A percentile compares a stretch with the other conserved stretches of the same genome.
Evolutionary conservation across 2,797 vertebrate genomes (phyloP).

Genomic region (Gephyroberyx darwinii): DNA sequence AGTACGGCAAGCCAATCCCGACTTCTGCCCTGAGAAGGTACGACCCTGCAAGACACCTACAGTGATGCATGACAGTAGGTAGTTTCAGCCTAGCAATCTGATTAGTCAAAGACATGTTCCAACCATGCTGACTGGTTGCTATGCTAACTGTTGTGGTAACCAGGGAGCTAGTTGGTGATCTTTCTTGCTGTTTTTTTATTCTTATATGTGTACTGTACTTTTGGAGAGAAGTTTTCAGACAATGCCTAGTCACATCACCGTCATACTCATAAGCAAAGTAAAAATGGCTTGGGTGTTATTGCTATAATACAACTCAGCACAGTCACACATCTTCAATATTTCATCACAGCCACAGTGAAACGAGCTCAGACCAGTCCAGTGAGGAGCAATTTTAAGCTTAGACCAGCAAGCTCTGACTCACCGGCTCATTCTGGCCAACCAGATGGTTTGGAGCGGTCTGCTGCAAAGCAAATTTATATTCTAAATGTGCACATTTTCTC

Average conservation of each 20-base stretch:
- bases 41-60: conserved; percentile 46
- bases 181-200: too few species aligned
- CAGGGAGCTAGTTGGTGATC: too few species aligned
- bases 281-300: neutral
- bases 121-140: conserved; percentile 44
- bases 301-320: conserved; percentile 1
- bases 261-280: neutral
- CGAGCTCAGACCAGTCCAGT: neutral
- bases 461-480: neutral
- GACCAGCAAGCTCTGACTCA: conserved; percentile 4
- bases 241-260: too few species aligned
- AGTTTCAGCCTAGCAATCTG: conserved; percentile 45
- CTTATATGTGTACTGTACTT: too few species aligned
- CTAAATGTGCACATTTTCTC: too few species aligned
- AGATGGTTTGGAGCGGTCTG: neutral
- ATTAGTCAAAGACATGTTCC: conserved; percentile 50
- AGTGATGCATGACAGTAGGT: conserved; percentile 64
- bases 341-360: conserved; percentile 2
- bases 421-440: conserved; percentile 1
- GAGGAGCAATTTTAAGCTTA: neutral
- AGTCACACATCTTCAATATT: neutral
- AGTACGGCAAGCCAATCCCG: conserved; percentile 89
- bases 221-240: too few species aligned
- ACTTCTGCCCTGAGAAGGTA: conserved; percentile 97
- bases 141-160: too few species aligned